phyloP scores from a whole-genome alignment of 92 coral and sea anemone species.

The Pocillopora grandis region DNA sequence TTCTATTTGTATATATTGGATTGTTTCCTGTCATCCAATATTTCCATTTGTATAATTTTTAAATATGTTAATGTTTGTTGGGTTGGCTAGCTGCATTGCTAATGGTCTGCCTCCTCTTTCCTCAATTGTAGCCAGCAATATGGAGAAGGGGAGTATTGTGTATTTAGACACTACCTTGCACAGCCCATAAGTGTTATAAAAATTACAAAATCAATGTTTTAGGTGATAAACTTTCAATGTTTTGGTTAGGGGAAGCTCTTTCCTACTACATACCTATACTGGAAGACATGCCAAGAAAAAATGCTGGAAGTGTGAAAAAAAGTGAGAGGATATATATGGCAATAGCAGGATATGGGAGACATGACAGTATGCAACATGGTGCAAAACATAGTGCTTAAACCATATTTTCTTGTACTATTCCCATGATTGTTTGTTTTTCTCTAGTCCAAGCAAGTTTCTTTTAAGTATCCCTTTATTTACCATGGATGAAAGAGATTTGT shows the following conservation, averaged over 20 bases:
- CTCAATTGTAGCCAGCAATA: too few relatives aligned
- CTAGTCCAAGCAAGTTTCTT: conserved; percentile 61
- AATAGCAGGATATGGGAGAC: conserved; percentile 64
- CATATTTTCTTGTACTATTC: conserved; percentile 54
- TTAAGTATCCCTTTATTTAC: not conserved
- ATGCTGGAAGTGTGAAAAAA: conserved; percentile 15
- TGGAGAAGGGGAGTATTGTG: too few relatives aligned
- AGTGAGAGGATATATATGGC: conserved; percentile 35
- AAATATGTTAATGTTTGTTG: too few relatives aligned
- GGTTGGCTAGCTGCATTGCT: too few relatives aligned
- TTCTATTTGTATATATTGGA: not conserved
- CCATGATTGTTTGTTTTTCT: conserved; percentile 49
- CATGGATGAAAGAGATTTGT: not conserved
- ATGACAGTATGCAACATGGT: conserved; percentile 70
- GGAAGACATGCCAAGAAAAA: conserved; percentile 42
- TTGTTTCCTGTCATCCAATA: too few relatives aligned
- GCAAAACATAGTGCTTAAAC: conserved; percentile 68
- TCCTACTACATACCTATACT: conserved; percentile 44
- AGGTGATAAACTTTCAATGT: too few relatives aligned
- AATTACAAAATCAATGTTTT: too few relatives aligned
- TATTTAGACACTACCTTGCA: too few relatives aligned
- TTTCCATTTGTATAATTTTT: too few relatives aligned
- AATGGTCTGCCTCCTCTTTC: too few relatives aligned
- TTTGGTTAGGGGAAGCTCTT: conserved; percentile 40
- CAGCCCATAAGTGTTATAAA: too few relatives aligned